phyloP scores from a whole-genome alignment of 2,797 vertebrate genomes.

The Schizopygopsis malacanthus region DNA sequence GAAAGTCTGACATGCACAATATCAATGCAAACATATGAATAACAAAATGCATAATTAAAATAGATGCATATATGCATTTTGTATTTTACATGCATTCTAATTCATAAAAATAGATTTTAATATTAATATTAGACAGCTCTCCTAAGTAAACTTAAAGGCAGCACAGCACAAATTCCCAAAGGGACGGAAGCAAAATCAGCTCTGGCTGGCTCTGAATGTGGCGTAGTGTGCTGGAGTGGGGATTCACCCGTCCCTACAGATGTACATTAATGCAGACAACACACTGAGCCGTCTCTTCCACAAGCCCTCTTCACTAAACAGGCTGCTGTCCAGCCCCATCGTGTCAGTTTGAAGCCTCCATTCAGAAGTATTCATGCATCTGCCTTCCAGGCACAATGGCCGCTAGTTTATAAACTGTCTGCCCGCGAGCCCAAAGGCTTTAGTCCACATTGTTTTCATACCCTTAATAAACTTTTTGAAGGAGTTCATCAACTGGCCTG shows the following conservation, averaged over 20 bases:
- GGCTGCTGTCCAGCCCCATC: constrained; percentile 96
- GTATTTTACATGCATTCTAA: background rate
- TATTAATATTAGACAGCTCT: background rate
- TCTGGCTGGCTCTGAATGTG: background rate
- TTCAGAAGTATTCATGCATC: constrained; percentile 98
- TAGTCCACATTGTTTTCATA: constrained; percentile 90
- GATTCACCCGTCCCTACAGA: constrained; percentile 67
- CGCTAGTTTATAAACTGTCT: constrained; percentile 96
- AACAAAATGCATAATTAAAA: background rate
- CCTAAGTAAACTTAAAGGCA: background rate
- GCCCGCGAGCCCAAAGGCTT: constrained; percentile 88
- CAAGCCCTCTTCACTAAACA: constrained; percentile 83
- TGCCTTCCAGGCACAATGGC: constrained; percentile 92
- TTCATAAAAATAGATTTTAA: background rate
- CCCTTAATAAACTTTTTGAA: constrained; percentile 99
- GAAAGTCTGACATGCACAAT: background rate
- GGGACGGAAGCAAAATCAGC: background rate
- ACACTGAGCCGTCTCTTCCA: constrained; percentile 72
- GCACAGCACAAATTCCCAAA: background rate
- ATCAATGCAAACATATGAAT: too few relatives aligned
- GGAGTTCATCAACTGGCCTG: constrained; percentile 99
- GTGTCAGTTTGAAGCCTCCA: constrained; percentile 97
- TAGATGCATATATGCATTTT: background rate
- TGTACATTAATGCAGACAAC: constrained; percentile 91
- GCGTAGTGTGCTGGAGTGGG: background rate